phyloP scores from a whole-genome alignment of 2,888 invertebrate genomes.

The Pammene fasciana region DNA sequence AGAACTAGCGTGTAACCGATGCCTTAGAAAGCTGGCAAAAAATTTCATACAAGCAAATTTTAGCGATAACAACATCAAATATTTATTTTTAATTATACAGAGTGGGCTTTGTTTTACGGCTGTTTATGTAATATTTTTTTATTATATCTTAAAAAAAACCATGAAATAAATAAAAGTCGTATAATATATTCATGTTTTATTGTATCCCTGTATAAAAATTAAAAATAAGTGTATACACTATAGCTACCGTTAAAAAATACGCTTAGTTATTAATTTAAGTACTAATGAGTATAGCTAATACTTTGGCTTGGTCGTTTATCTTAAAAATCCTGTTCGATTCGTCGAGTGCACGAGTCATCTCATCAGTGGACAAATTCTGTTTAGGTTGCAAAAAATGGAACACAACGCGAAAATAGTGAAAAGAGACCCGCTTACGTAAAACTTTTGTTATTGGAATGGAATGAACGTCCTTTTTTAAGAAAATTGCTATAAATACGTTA shows the following conservation, averaged over 20 bases:
- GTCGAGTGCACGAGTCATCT: constrained; percentile 33
- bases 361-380: neutral
- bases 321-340: constrained; percentile 24
- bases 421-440: too few relatives aligned
- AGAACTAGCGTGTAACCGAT: too few relatives aligned
- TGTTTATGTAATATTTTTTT: neutral
- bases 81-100: neutral
- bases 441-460: too few relatives aligned
- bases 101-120: neutral
- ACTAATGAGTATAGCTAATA: constrained; percentile 51
- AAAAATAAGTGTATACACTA: constrained; percentile 47
- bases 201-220: constrained; percentile 57
- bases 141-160: neutral
- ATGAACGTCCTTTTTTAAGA: too few relatives aligned
- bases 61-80: too few relatives aligned
- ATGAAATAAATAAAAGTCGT: constrained; percentile 13
- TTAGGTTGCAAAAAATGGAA: neutral
- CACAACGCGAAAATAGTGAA: too few relatives aligned
- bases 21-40: too few relatives aligned
- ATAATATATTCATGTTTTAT: constrained; percentile 23
- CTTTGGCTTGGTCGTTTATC: constrained; percentile 57
- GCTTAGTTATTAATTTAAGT: constrained; percentile 51
- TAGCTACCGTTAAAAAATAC: constrained; percentile 47
- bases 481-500: too few relatives aligned
- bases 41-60: too few relatives aligned